phyloP scores from a whole-genome alignment of 2,888 invertebrate genomes.

The Drosophila mercatorum region DNA sequence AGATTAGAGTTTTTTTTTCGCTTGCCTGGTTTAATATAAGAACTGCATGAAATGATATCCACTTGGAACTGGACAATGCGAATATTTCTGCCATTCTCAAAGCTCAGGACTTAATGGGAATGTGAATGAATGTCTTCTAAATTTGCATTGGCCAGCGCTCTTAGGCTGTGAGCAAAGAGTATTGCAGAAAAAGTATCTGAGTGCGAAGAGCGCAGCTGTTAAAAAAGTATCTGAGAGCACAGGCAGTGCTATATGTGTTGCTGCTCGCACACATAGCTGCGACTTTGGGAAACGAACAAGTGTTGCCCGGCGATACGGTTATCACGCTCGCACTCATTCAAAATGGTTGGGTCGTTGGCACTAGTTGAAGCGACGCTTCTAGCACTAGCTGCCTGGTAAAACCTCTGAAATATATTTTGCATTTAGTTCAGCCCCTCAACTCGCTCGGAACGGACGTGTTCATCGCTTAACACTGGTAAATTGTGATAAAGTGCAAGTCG shows the following conservation, averaged over 20 bases:
- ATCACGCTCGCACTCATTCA: slow-evolving; percentile 36
- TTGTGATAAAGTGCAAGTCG: slow-evolving; percentile 67
- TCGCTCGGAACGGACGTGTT: slow-evolving; percentile 58
- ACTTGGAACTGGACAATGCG: slow-evolving; percentile 24
- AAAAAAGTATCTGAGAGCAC: slow-evolving; percentile 53
- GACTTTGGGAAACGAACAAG: slow-evolving; percentile 41
- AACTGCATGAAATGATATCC: slow-evolving; percentile 11
- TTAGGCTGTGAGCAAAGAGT: slow-evolving; percentile 34
- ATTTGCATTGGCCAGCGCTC: slow-evolving; percentile 20
- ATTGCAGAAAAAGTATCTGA: slow-evolving; percentile 33
- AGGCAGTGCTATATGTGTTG: slow-evolving; percentile 17
- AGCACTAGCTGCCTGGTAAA: slow-evolving; percentile 38
- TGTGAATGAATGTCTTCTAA: not conserved
- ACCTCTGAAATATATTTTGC: slow-evolving; percentile 43
- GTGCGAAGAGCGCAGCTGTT: slow-evolving; percentile 27
- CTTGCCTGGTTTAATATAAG: not conserved
- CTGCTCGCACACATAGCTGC: slow-evolving; percentile 41
- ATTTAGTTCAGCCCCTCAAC: slow-evolving; percentile 58
- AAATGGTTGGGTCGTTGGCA: slow-evolving; percentile 46
- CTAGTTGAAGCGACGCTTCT: slow-evolving; percentile 19
- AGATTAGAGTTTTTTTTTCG: slow-evolving; percentile 1
- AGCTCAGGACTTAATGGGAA: not conserved
- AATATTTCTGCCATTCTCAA: not conserved
- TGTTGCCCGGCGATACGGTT: slow-evolving; percentile 33
- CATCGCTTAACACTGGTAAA: slow-evolving; percentile 39